phyloP scores from a whole-genome alignment of 1,140 invertebrate genomes.

The Drosophila seguyi region DNA sequence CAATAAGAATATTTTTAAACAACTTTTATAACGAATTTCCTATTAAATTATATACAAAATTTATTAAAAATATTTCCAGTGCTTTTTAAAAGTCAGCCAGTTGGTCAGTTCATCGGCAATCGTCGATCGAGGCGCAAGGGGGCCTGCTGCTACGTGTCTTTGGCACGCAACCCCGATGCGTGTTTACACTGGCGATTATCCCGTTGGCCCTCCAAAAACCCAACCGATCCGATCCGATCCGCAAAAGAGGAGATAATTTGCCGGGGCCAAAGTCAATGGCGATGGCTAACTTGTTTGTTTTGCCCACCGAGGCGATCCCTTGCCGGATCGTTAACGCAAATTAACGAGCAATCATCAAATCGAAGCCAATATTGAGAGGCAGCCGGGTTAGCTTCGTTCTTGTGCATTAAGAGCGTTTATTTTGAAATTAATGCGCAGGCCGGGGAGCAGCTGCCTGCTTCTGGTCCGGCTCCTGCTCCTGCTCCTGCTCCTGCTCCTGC shows the following conservation, averaged over 20 bases:
- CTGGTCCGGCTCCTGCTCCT: neutral
- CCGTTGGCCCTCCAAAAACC: conserved; percentile 45
- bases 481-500: conserved; percentile 2
- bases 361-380: conserved; percentile 56
- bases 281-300: conserved; percentile 75
- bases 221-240: conserved; percentile 37
- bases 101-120: conserved; percentile 46
- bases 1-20: no score
- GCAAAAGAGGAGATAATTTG: conserved; percentile 84
- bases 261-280: conserved; percentile 47
- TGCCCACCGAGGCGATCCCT: conserved; percentile 16
- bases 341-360: conserved; percentile 85
- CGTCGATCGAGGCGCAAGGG: conserved; percentile 4
- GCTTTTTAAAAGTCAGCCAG: conserved; percentile 30
- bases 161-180: conserved; percentile 76
- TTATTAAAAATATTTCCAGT: neutral
- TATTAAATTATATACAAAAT: no score
- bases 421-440: conserved; percentile 76
- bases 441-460: conserved; percentile 32
- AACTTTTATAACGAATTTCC: no score
- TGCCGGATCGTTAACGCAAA: conserved; percentile 81
- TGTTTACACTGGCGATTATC: conserved; percentile 81
- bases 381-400: conserved; percentile 32
- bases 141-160: conserved; percentile 70
- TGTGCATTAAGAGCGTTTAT: conserved; percentile 67